phyloP scores from a whole-genome alignment of 2,113 vertebrate species.

The Hippoglossus stenolepis region DNA sequence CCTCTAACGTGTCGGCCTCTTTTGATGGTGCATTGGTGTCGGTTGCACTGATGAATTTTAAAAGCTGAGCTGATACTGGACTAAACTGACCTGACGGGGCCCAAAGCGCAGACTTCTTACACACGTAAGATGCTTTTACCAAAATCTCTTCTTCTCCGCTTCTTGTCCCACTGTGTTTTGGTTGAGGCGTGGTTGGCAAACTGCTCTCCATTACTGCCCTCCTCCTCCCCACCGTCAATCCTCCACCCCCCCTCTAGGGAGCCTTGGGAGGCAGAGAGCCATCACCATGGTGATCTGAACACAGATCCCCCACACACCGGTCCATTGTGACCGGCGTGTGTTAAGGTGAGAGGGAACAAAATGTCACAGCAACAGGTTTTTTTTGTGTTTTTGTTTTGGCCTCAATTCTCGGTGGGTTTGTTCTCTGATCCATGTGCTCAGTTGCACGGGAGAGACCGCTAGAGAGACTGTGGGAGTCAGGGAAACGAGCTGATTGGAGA shows the following conservation, averaged over 20 bases:
- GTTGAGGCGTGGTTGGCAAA: conserved; percentile 67
- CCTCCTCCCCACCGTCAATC: conserved; percentile 27
- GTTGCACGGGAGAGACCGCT: conserved; percentile 61
- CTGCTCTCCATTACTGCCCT: conserved; percentile 59
- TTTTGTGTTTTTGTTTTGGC: conserved; percentile 83
- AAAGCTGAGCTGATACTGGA: conserved; percentile 5
- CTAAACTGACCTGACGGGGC: background rate
- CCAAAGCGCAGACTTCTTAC: no score
- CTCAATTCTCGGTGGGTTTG: conserved; percentile 75
- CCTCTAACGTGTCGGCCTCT: conserved; percentile 15
- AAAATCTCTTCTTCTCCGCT: conserved; percentile 49
- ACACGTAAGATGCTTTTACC: background rate
- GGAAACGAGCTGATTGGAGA: conserved; percentile 46
- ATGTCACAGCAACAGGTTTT: conserved; percentile 86
- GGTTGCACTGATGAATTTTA: conserved; percentile 30
- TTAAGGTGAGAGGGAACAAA: conserved; percentile 84
- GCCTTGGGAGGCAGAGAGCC: conserved; percentile 80
- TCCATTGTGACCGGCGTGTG: conserved; percentile 82
- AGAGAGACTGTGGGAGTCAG: conserved; percentile 40
- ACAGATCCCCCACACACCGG: conserved; percentile 79
- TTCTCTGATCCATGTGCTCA: conserved; percentile 70
- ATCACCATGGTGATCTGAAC: conserved; percentile 86
- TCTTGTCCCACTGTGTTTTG: conserved; percentile 37
- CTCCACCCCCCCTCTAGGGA: conserved; percentile 69
- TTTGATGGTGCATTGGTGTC: conserved; percentile 36